These are phyloP conservation scores for Tetheella fluctuosa DNA, from an alignment of 2,888 invertebrate species.

Conservation along the genomic window DNA sequence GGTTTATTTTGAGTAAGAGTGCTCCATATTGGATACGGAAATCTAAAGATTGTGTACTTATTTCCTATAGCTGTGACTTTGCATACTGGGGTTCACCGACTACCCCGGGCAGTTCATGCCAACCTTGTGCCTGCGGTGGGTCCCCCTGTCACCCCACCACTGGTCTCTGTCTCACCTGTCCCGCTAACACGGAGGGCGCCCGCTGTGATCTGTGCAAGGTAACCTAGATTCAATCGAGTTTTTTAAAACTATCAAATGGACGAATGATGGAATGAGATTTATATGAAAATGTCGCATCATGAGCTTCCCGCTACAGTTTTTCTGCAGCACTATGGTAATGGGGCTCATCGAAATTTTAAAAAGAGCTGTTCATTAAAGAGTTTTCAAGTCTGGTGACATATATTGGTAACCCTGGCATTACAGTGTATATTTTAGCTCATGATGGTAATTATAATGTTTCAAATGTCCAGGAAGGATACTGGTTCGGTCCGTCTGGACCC, in stretches of 20 bases:
- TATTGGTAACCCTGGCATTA: not conserved
- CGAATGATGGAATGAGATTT: not conserved
- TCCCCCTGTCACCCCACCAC: slow-evolving; percentile 93
- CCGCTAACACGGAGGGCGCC: slow-evolving; percentile 86
- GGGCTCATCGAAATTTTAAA: no score
- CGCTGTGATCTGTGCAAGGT: slow-evolving; percentile 86
- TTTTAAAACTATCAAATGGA: not conserved
- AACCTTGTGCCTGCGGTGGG: slow-evolving; percentile 93
- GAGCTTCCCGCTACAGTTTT: no score
- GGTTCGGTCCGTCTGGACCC: slow-evolving; percentile 38
- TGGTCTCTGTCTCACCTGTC: slow-evolving; percentile 94
- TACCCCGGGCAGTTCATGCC: slow-evolving; percentile 88
- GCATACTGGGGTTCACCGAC: slow-evolving; percentile 94
- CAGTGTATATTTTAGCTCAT: no score
- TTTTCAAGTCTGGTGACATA: no score
- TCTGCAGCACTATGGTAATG: no score
- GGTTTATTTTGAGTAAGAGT: no score
- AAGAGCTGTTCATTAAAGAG: no score
- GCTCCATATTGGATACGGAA: no score
- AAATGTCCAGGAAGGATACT: slow-evolving; percentile 74
- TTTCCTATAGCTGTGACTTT: slow-evolving; percentile 88
- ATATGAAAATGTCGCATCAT: no score
- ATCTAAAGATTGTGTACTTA: slow-evolving; percentile 11
- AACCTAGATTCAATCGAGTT: not conserved
- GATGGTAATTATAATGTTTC: not conserved